phyloP scores from a whole-genome alignment of 92 coral and sea anemone genomes.

The Paramuricea clavata region DNA sequence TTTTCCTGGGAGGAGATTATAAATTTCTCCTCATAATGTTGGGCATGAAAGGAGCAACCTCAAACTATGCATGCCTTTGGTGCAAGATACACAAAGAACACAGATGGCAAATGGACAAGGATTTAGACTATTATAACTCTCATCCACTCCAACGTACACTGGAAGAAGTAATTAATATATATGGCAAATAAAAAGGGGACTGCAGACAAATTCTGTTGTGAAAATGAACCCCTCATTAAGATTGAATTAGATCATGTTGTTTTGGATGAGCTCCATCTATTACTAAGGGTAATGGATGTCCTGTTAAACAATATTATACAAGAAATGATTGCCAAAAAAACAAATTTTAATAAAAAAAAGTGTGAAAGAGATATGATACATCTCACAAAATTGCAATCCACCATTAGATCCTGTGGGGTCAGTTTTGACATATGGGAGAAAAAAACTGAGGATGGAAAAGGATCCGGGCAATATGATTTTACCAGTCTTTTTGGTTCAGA shows the following conservation, averaged over 20 bases:
- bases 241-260: too few species aligned
- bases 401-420: too few species aligned
- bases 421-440: neutral
- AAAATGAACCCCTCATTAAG: too few species aligned
- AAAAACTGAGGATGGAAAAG: neutral
- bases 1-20: too few species aligned
- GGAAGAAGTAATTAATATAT: conserved; percentile 15
- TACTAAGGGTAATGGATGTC: too few species aligned
- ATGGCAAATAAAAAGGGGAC: conserved; percentile 19
- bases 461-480: neutral
- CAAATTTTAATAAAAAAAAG: neutral
- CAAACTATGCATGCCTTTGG: too few species aligned
- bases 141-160: conserved; percentile 19
- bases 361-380: neutral
- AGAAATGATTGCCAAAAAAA: neutral
- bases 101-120: conserved; percentile 50
- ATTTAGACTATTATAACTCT: conserved; percentile 33
- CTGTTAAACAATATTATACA: conserved; percentile 1
- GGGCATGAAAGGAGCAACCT: conserved; percentile 13
- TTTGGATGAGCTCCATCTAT: too few species aligned
- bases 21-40: neutral
- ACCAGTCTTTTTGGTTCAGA: too few species aligned
- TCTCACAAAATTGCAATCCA: neutral
- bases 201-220: neutral
- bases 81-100: neutral